Evolutionary conservation across 1,140 invertebrate genomes (phyloP), one percentile per base, ranked within the genome.

Genomic region (Pogonognathellus flavescens): DNA sequence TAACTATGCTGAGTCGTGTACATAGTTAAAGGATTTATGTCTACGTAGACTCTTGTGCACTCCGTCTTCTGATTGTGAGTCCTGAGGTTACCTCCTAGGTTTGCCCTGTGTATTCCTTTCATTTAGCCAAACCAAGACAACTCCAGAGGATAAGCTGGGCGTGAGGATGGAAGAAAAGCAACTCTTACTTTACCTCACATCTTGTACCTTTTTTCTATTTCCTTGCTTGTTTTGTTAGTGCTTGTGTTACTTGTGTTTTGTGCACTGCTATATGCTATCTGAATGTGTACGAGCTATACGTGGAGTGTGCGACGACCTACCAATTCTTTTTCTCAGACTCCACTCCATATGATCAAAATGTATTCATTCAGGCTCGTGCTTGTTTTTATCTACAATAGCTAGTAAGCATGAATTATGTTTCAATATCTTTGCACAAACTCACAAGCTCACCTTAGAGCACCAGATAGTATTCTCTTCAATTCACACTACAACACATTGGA

Each of bases 21-120:
- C 70, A 76, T 50, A 76, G 70, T 49, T 76, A 76, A 76, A 76
- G 70, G 70, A 76, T 76, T 76, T 76, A 76, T 76, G 70, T 76
- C 25, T 14, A 50, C 25, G 70, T 76, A 50, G 25, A 76, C 70
- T 76, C 70, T 50, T 49, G 31, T 76, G 70, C 41, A 76, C 70
- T 76, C 49, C 70, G 25, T 50, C 41, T 76, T 76, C 70, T 41
- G 41, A 49, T 76, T 76, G 70, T 49, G 70, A 76, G 70, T 49
- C 31, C 70, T 66, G 70, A 76, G 41, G 31, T 76, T 76, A 50
- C 70, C 70, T 76, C 62, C 62, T 66, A 66, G 62, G 14, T 66
- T 66, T 60, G 18, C 20, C 25, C 4, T 60, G 59, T 22, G 59
- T 20, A 20, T 60, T 22, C 62, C 62, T 25, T 66, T 66, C 62